Percentiles rank a stretch among this genome's conserved stretches.
These are phyloP conservation scores for Parotocinclus haroldoi DNA, from an alignment of 2,797 vertebrate genomes.

Conservation along the genomic window DNA sequence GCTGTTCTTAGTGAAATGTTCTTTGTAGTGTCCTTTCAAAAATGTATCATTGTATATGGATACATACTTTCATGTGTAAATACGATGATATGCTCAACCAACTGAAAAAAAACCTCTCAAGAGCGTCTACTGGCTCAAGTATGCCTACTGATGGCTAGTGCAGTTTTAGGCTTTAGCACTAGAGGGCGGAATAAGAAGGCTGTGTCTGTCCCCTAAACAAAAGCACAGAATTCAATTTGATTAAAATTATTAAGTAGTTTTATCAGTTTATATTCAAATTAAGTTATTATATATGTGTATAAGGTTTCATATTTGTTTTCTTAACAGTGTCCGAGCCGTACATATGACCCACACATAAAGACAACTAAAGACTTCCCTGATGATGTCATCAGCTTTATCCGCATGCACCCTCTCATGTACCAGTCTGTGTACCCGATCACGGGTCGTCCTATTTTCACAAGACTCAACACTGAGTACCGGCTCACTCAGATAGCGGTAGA, in stretches of 20 bases:
- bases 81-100: too few relatives aligned
- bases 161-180: slow-evolving; percentile 43
- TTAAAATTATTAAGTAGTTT: too few relatives aligned
- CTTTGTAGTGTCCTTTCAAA: too few relatives aligned
- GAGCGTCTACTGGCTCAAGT: too few relatives aligned
- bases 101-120: too few relatives aligned
- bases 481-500: slow-evolving; percentile 93
- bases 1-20: too few relatives aligned
- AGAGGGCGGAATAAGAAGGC: slow-evolving; percentile 57
- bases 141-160: slow-evolving; percentile 15
- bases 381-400: slow-evolving; percentile 91
- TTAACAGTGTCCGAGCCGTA: slow-evolving; percentile 90
- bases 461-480: slow-evolving; percentile 84
- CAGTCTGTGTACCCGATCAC: slow-evolving; percentile 79
- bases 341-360: slow-evolving; percentile 89
- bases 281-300: not conserved
- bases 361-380: slow-evolving; percentile 96
- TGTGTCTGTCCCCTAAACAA: not conserved
- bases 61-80: too few relatives aligned
- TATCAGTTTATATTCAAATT: not conserved
- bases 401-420: slow-evolving; percentile 88
- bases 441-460: slow-evolving; percentile 83
- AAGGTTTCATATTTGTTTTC: not conserved
- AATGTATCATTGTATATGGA: too few relatives aligned
- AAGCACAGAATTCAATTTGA: not conserved